These are phyloP conservation scores for Pseudomyrmex sp. DNA, from an alignment of 1,140 invertebrate genomes.

Conservation along the genomic window DNA sequence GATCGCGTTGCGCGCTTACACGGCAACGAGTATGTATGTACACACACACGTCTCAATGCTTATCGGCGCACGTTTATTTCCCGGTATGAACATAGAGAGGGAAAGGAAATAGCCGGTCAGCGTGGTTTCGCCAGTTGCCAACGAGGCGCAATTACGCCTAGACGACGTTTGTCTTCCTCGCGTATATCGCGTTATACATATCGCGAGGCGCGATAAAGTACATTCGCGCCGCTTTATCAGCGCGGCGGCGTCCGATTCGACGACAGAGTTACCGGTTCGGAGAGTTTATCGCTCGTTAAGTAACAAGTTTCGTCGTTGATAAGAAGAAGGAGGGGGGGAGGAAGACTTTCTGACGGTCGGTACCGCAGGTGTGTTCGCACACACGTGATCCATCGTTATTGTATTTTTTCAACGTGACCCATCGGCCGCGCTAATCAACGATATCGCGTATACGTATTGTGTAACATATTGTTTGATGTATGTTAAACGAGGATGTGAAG, in stretches of 20 bases:
- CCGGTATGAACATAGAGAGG: constrained; percentile 44
- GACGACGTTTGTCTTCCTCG: neutral
- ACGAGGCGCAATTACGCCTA: neutral
- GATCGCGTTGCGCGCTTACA: constrained; percentile 9
- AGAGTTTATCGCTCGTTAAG: neutral
- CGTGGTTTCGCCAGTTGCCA: constrained; percentile 20
- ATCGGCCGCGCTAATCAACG: neutral
- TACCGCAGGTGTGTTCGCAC: neutral
- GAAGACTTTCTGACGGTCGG: too few species aligned
- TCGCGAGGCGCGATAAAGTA: neutral
- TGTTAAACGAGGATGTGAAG: neutral
- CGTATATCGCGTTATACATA: neutral
- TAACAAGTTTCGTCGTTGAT: constrained; percentile 4
- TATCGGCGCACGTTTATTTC: constrained; percentile 42
- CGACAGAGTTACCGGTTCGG: neutral
- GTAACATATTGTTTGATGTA: too few species aligned
- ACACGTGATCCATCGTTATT: neutral
- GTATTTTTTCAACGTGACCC: constrained; percentile 5
- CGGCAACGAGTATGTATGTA: constrained; percentile 13
- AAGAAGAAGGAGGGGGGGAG: neutral
- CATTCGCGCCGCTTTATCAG: constrained; percentile 17
- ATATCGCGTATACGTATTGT: neutral
- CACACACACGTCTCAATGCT: constrained; percentile 57
- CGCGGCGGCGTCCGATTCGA: neutral
- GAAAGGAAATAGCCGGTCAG: constrained; percentile 18